phyloP scores from a whole-genome alignment of 2,888 invertebrate species.

The Drosophila longiperda region DNA sequence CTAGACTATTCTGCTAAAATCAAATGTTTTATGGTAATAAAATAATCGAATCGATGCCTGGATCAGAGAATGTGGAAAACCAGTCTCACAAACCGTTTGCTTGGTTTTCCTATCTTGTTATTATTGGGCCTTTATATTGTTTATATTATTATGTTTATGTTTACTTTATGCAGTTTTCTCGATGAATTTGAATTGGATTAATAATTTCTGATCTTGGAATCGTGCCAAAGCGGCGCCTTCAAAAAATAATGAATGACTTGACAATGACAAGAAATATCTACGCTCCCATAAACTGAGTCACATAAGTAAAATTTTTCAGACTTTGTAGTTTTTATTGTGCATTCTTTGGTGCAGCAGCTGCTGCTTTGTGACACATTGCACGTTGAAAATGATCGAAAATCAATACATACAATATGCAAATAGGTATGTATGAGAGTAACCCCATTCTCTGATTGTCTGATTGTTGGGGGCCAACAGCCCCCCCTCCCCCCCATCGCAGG shows the following conservation, averaged over 20 bases:
- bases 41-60: neutral
- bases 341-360: conserved; percentile 22
- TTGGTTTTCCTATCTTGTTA: neutral
- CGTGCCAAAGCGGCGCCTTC: conserved; percentile 73
- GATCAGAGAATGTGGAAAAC: neutral
- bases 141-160: conserved; percentile 5
- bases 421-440: conserved; percentile 50
- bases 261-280: conserved; percentile 61
- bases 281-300: conserved; percentile 13
- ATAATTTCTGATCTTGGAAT: conserved; percentile 34
- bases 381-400: conserved; percentile 76
- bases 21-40: neutral
- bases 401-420: conserved; percentile 54
- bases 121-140: neutral
- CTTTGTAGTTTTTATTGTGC: conserved; percentile 19
- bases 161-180: conserved; percentile 11
- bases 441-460: conserved; percentile 15
- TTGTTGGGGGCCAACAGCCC: neutral
- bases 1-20: neutral
- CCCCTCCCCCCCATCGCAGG: neutral
- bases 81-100: neutral
- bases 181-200: conserved; percentile 5
- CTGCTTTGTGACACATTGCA: conserved; percentile 41
- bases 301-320: conserved; percentile 57
- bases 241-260: conserved; percentile 76